phyloP scores from a whole-genome alignment of 2,113 vertebrate species.

The Protobothrops mucrosquamatus region DNA sequence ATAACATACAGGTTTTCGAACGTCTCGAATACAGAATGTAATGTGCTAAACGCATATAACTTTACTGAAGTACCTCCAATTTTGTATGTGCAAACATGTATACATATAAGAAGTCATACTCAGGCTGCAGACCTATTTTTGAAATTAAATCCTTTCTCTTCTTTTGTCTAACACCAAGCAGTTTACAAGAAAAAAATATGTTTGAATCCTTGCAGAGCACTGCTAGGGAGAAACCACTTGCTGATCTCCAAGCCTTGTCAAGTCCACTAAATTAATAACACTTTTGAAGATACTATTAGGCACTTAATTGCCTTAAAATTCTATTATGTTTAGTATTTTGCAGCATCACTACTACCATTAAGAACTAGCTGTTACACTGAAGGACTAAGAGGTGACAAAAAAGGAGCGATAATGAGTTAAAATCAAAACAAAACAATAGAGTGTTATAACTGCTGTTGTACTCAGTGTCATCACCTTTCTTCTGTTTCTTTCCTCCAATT shows the following conservation, averaged over 20 bases:
- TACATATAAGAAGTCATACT: too few relatives aligned
- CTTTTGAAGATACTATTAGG: slow-evolving; percentile 13
- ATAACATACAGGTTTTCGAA: neutral
- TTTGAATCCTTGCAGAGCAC: neutral
- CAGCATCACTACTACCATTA: slow-evolving; percentile 17
- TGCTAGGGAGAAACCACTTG: slow-evolving; percentile 15
- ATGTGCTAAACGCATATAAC: neutral
- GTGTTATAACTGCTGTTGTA: neutral
- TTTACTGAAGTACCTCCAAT: neutral
- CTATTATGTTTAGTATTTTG: slow-evolving; percentile 23
- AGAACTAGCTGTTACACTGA: neutral
- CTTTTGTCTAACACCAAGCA: neutral
- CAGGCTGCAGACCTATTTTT: neutral
- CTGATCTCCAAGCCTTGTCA: slow-evolving; percentile 21
- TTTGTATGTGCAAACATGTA: neutral
- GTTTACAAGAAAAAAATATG: slow-evolving; percentile 3
- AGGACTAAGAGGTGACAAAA: slow-evolving; percentile 2
- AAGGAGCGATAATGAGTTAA: slow-evolving; percentile 11
- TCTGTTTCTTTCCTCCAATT: neutral
- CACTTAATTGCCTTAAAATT: slow-evolving; percentile 36
- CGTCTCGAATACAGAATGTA: neutral
- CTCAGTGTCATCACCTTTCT: neutral
- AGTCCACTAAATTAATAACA: slow-evolving; percentile 44
- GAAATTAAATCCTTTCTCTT: neutral
- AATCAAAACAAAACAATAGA: slow-evolving; percentile 5